Evolutionary conservation across 2,888 invertebrate species (phyloP), one percentile per base, ranked within the genome.

Genomic region (Cantharis rustica): DNA sequence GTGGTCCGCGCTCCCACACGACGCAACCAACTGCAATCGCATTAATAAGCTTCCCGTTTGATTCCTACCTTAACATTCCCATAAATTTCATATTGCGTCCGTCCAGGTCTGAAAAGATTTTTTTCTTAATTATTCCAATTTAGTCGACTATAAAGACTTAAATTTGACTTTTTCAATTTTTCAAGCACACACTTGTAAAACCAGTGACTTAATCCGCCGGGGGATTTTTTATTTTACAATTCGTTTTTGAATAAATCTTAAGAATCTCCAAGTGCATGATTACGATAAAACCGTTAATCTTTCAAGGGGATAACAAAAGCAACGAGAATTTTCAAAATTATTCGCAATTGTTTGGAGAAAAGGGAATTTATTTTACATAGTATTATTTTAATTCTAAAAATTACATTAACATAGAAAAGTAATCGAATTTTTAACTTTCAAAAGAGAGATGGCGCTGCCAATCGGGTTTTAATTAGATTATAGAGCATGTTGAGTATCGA

Each of bases 1-100:
- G 84, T 83, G 84, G 83, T 82, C 83, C 79, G 74, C 82, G 84
- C 83, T 84, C 84, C 84, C 84, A 84, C 84, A 84, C 84, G 84
- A 84, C 78, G 83, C 84, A 83, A 71, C 82, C 79, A 83, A 83
- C 81, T 84, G 83, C 80, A 79, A 78, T 78, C 75, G 16, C 13
- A 75, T 70, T 72, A 27, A 27, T 68, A 31, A 68, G 27, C n/a
- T 11, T 61, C 68, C 47, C 47, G 16, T 27, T 63, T 66, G 16
- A 5, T 75, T 61, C 72, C 61, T 71, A 73, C 71, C 68, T 74
- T 70, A 47, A 23, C 69, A 77, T 77, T 77, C 77, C 77, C 77
- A 77, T 77, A 77, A 75, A 68, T 20, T 63, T 20, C n/a, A 66
- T 20, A 20, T 66, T 66, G 13, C 23, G 64, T 66, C 13, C 64